Percentiles rank a stretch among this genome's conserved stretches.
These are phyloP conservation scores for Oryzias curvinotus DNA, from an alignment of 2,113 vertebrate species.

Conservation along the genomic window DNA sequence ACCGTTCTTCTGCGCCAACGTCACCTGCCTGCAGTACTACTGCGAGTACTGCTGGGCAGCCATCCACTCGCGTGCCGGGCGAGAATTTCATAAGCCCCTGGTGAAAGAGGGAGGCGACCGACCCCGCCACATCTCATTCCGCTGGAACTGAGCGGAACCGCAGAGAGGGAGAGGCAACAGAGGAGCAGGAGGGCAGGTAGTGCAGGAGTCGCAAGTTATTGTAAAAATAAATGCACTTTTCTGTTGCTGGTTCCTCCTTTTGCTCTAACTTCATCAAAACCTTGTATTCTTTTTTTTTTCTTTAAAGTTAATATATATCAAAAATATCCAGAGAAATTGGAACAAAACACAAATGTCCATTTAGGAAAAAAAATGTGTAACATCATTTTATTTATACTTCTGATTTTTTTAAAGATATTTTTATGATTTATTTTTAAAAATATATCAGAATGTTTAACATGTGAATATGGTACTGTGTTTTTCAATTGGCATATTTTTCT, in stretches of 20 bases:
- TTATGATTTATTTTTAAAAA: conserved; percentile 67
- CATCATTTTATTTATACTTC: conserved; percentile 70
- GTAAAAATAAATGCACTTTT: conserved; percentile 98
- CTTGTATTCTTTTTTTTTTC: conserved; percentile 52
- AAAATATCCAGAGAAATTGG: conserved; percentile 76
- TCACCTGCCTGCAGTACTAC: conserved; percentile 99
- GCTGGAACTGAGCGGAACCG: conserved; percentile 87
- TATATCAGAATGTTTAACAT: conserved; percentile 70
- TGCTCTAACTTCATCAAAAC: conserved; percentile 73
- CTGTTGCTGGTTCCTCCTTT: conserved; percentile 90
- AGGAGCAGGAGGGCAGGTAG: conserved; percentile 64
- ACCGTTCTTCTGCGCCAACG: conserved; percentile 99
- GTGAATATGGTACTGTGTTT: conserved; percentile 68
- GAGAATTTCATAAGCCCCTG: conserved; percentile 99
- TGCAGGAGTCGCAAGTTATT: conserved; percentile 83
- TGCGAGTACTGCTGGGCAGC: conserved; percentile 99
- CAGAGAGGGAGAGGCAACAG: conserved; percentile 55
- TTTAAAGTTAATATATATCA: conserved; percentile 74
- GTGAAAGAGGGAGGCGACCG: conserved; percentile 99
- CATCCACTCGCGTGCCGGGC: conserved; percentile 97
- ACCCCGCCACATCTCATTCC: conserved; percentile 99
- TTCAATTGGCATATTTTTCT: conserved; percentile 70
- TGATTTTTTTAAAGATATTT: conserved; percentile 70
- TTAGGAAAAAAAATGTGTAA: conserved; percentile 69
- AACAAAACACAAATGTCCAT: conserved; percentile 74